Evolutionary conservation across 2,113 vertebrate genomes (phyloP).

Genomic region (Vireo altiloquus): DNA sequence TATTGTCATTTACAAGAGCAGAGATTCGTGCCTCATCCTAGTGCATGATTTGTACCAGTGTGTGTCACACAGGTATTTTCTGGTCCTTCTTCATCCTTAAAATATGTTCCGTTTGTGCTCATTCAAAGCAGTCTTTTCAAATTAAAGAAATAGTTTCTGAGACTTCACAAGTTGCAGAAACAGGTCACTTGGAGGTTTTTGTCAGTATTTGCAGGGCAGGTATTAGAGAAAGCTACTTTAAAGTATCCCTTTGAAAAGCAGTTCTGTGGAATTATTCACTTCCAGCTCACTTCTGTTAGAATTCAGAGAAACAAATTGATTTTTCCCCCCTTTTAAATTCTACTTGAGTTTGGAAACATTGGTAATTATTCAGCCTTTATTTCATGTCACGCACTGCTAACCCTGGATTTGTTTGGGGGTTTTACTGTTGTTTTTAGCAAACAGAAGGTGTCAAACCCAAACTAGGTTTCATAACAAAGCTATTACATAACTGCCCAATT

Average conservation of each 20-base stretch:
- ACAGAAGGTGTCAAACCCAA: slow-evolving; percentile 55
- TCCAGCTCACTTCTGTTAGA: neutral
- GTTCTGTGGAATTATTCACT: neutral
- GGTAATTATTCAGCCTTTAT: neutral
- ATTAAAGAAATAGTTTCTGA: neutral
- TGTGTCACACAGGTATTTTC: neutral
- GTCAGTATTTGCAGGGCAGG: neutral
- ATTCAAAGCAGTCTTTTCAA: neutral
- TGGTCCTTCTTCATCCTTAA: neutral
- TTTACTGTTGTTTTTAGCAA: slow-evolving; percentile 29
- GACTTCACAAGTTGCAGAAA: neutral
- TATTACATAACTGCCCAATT: slow-evolving; percentile 63
- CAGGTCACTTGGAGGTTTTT: neutral
- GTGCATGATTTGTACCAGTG: neutral
- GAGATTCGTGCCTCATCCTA: neutral
- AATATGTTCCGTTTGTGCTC: neutral
- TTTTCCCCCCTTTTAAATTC: neutral
- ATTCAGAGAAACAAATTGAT: neutral
- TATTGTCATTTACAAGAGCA: neutral
- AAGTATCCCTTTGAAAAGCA: neutral
- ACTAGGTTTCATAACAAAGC: slow-evolving; percentile 42
- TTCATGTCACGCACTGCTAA: neutral
- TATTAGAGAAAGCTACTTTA: neutral
- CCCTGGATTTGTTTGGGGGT: neutral
- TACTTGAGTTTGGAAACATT: neutral